Evolutionary conservation across 1,140 invertebrate species (phyloP), one percentile per base, ranked within the genome.

Genomic region (Camponotus vicinus): DNA sequence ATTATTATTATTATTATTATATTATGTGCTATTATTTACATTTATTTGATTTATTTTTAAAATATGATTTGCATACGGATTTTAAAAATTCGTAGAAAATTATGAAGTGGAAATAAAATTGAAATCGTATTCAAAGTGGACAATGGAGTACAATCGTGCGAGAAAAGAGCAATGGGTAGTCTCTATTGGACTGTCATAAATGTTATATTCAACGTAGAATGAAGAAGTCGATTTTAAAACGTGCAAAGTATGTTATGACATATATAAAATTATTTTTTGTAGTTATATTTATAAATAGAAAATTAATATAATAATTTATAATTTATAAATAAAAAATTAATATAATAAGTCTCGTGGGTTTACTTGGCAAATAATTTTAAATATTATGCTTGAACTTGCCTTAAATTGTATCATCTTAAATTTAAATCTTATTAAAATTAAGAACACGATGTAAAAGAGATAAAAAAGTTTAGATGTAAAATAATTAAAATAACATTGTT

Each of bases 121-220:
- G 34, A 59, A 75, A 73, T 73, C 27, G 18, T n/a, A 32, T 37
- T 49, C 69, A 34, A 71, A 55, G 15, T 71, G 69, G 27, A 71
- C 69, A 55, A 71, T 71, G 49, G 70, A 73, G 70, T 55, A 13
- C 32, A 55, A 55, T 55, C 49, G 6, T 40, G 34, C 8, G 32
- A n/a, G 32, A 18, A 55, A 73, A 34, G 49, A 73, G 27, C 32
- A n/a, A 34, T 55, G 15, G 1, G 49, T 32, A 18, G 34, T 66
- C 34, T 66, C 34, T 52, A 32, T 18, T 55, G 49, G 9, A 55
- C 15, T 27, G 32, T 55, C 0, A 55, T 32, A 55, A 73, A 55
- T 73, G 27, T 55, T 73, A 4, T 40, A 34, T 15, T 71, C 32
- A 52, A 52, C 37, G n/a, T 37, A 49, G 7, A 40, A 66, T 18